Evolutionary conservation across 2,888 invertebrate species (phyloP).

Genomic region (Tiliacea citrago): DNA sequence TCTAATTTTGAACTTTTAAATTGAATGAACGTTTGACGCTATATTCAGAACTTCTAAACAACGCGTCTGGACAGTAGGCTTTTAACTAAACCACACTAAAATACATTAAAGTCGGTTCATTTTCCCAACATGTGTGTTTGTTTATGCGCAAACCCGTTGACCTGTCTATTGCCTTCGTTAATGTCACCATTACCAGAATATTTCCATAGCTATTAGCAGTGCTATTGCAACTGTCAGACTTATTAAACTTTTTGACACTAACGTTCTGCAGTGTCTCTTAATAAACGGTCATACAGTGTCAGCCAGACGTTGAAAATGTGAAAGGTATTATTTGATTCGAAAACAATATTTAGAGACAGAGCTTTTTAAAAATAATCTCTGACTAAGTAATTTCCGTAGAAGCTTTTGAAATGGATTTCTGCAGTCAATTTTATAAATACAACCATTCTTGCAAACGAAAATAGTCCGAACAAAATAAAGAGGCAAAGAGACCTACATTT

Average conservation of each 20-base stretch:
- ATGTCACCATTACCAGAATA: constrained; percentile 8
- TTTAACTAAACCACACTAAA: background rate
- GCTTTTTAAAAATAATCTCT: background rate
- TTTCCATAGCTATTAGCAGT: background rate
- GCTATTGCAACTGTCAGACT: background rate
- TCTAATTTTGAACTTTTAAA: background rate
- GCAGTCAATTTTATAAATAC: background rate
- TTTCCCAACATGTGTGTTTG: background rate
- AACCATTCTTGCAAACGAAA: background rate
- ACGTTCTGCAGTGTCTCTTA: background rate
- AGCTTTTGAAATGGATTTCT: background rate
- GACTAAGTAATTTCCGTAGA: background rate
- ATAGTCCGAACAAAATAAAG: background rate
- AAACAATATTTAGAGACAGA: constrained; percentile 1
- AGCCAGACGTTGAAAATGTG: background rate
- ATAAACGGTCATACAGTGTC: background rate
- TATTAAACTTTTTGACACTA: background rate
- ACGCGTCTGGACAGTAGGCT: background rate
- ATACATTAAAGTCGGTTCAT: background rate
- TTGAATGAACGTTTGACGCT: background rate
- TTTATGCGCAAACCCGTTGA: background rate
- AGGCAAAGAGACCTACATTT: background rate
- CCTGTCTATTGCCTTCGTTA: background rate
- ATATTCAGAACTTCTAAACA: background rate
- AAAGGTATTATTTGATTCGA: background rate